These are phyloP conservation scores for Hydrocynus forskahlii DNA, from an alignment of 2,797 vertebrate species.

Conservation along the genomic window DNA sequence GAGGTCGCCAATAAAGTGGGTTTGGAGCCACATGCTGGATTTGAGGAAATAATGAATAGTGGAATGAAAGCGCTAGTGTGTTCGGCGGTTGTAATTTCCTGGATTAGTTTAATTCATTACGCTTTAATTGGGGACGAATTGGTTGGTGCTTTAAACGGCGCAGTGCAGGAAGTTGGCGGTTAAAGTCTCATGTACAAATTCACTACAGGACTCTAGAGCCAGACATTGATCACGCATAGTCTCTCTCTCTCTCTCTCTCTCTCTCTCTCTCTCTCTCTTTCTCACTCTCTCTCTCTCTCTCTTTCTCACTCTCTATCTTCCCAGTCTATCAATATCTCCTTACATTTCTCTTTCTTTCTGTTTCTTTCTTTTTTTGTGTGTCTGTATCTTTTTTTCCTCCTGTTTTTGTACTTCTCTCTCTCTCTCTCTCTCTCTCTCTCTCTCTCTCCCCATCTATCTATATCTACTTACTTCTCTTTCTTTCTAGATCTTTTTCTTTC, in stretches of 20 bases:
- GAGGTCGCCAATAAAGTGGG: conserved; percentile 14
- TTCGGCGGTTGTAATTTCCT: not conserved
- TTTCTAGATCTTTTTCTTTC: not conserved
- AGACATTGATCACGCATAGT: not conserved
- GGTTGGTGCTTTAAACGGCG: not conserved
- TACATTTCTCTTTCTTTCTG: not conserved
- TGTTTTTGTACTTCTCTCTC: not conserved
- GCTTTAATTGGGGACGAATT: conserved; percentile 1
- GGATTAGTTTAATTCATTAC: conserved; percentile 13
- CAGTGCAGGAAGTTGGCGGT: not conserved
- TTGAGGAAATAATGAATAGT: not conserved
- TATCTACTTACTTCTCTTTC: not conserved
- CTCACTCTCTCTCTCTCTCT: not conserved
- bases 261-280: not conserved
- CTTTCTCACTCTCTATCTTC: not conserved
- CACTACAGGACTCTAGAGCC: not conserved
- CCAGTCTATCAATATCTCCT: not conserved
- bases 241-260: not conserved
- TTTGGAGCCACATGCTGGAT: not conserved
- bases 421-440: not conserved
- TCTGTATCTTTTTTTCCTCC: not conserved
- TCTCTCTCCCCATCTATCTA: not conserved
- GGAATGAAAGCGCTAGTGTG: not conserved
- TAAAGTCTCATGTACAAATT: not conserved
- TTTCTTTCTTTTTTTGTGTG: not conserved